These are phyloP conservation scores for Helarctos malayanus DNA, from an alignment of 2,797 vertebrate genomes.

Conservation along the genomic window DNA sequence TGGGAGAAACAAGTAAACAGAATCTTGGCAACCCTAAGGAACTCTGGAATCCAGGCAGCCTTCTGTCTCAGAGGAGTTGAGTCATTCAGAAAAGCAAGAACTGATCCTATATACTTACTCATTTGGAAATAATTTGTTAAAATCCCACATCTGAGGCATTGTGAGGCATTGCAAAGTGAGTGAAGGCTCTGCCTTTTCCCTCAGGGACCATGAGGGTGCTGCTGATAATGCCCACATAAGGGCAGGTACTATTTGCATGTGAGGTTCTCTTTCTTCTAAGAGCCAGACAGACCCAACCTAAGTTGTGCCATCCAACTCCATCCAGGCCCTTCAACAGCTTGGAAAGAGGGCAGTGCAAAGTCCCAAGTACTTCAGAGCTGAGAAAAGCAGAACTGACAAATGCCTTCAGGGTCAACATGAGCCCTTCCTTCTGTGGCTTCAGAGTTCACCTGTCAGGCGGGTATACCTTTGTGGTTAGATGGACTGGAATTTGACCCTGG, in stretches of 20 bases:
- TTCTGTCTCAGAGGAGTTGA: background rate
- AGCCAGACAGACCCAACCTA: background rate
- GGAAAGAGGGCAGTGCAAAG: background rate
- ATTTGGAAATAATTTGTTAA: background rate
- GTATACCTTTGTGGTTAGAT: background rate
- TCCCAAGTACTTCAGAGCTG: background rate
- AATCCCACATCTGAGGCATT: background rate
- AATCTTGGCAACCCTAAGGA: background rate
- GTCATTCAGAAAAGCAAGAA: background rate
- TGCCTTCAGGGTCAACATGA: background rate
- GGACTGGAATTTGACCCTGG: background rate
- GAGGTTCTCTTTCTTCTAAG: conserved; percentile 25
- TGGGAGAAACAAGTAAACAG: background rate
- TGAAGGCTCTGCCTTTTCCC: background rate
- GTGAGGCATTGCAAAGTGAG: background rate
- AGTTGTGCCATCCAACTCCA: background rate
- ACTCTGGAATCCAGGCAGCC: background rate
- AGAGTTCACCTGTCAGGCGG: background rate
- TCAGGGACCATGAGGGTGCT: background rate
- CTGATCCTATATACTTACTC: background rate
- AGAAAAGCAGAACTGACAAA: background rate
- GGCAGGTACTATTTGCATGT: background rate
- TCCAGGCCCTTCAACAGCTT: background rate
- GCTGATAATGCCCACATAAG: background rate
- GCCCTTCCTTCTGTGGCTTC: background rate